Conservation (phyloP, 2,797 vertebrate genomes). For the Echeneis naucrates region DNA sequence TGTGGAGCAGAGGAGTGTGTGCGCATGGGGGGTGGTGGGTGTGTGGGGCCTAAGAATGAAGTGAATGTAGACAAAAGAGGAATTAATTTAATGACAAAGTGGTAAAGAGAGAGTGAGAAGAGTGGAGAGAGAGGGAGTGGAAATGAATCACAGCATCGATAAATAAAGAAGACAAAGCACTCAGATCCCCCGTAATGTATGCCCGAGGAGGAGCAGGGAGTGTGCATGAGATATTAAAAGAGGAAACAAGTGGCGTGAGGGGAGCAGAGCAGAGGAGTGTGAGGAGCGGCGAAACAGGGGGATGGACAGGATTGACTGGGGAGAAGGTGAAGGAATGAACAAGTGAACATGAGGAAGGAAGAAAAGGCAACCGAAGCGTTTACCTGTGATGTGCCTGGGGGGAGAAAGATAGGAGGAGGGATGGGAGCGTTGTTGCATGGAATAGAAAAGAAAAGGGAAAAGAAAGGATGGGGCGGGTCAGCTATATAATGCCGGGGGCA, state of each 20-base stretch:
- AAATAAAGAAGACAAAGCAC: constrained; percentile 75
- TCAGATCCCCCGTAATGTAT: constrained; percentile 64
- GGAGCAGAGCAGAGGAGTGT: constrained; percentile 44
- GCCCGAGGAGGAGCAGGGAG: constrained; percentile 68
- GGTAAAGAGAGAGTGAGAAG: constrained; percentile 59
- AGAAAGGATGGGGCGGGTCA: constrained; percentile 68
- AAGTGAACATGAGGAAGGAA: constrained; percentile 36
- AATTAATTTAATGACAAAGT: constrained; percentile 81
- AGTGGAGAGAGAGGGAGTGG: constrained; percentile 45
- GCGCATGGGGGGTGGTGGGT: background rate
- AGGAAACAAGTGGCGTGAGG: constrained; percentile 52
- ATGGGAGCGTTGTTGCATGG: constrained; percentile 63
- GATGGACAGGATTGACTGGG: constrained; percentile 17
- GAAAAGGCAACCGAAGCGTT: constrained; percentile 29
- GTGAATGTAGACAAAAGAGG: constrained; percentile 72
- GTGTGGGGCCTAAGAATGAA: constrained; percentile 20
- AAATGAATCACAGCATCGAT: constrained; percentile 75
- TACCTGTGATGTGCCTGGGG: constrained; percentile 92
- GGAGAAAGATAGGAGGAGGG: constrained; percentile 51
- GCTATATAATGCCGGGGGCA: constrained; percentile 52
- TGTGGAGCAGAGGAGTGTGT: constrained; percentile 1
- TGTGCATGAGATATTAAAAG: constrained; percentile 64
- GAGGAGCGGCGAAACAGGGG: constrained; percentile 37
- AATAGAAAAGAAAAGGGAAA: constrained; percentile 53
- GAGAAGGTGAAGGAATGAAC: constrained; percentile 32